Percentiles rank a stretch among this genome's conserved stretches.
Conservation (phyloP, 1,140 invertebrate species). For the Eupeodes corollae region DNA sequence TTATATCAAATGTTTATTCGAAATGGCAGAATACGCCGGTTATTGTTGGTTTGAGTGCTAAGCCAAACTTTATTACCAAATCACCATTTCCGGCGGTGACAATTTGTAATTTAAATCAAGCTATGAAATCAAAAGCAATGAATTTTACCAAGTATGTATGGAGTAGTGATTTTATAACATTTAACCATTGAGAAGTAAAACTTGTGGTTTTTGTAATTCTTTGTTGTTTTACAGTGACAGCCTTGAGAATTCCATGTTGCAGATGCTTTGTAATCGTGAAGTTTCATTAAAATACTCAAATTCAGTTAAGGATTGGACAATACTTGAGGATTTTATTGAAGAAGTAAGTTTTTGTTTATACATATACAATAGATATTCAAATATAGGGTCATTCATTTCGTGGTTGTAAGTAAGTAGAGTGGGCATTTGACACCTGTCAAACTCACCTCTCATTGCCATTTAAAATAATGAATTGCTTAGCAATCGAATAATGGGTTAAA, state of each 20-base stretch:
- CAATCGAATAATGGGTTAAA: too few species aligned
- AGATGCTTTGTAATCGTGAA: slow-evolving; percentile 49
- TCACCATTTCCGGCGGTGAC: slow-evolving; percentile 30
- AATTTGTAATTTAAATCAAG: slow-evolving; percentile 31
- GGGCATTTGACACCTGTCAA: too few species aligned
- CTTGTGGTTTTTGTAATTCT: neutral
- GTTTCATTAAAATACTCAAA: slow-evolving; percentile 1
- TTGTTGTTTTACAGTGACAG: slow-evolving; percentile 7
- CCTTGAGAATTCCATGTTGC: slow-evolving; percentile 18
- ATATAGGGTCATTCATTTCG: too few species aligned
- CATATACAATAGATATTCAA: too few species aligned
- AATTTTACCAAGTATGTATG: slow-evolving; percentile 8
- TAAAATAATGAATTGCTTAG: too few species aligned
- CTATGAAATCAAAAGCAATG: slow-evolving; percentile 3
- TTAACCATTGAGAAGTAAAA: neutral
- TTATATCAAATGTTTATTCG: slow-evolving; percentile 24
- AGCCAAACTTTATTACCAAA: slow-evolving; percentile 24
- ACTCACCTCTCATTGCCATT: too few species aligned
- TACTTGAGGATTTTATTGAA: slow-evolving; percentile 18
- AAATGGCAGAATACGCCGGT: slow-evolving; percentile 29
- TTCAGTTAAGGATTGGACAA: slow-evolving; percentile 15
- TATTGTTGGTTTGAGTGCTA: slow-evolving; percentile 26
- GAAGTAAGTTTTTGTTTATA: slow-evolving; percentile 17
- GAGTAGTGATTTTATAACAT: too few species aligned
- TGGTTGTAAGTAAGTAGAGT: too few species aligned